Base-by-base conservation (phyloP, 1,140 invertebrate species). In the Meloidogyne floridensis region DNA sequence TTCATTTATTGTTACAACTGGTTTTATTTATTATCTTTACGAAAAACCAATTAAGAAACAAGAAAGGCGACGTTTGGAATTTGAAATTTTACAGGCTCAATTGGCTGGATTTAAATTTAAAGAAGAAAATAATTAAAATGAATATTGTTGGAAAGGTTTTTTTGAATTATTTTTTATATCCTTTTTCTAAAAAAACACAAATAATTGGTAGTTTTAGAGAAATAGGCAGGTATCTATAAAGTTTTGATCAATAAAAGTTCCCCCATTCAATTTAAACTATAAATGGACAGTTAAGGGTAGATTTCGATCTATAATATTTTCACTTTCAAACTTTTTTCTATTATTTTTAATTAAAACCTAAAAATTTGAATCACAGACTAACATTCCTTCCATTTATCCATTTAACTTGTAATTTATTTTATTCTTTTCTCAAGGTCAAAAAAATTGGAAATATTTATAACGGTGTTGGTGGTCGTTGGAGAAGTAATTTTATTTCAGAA, bases 41-140 rank as follows among this genome's bases (percentile, higher is more conserved):
- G 85, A 84, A 6, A 81, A 82, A 71, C 86, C 86, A 4, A 73
- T 87, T 32, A 83, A 81, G 18, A 83, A 83, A 73, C 79, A 86
- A 42, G 86, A 86, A 51, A 20, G 85, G 47, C 82, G 87, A 75
- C 79, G 72, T 32, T 74, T 87, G 7, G 86, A 87, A 71, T 18
- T 80, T 13, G 86, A 87, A 75, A 86, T 87, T 42, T 84, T 87
- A 65, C 82, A 87, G 20, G 86, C 86, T 18, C 85, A 87, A 43
- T 80, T 81, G 43, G 85, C 86, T 13, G 86, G 86, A 69, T 87
- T 87, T 69, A 85, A 72, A 56, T 20, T 85, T 82, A 43, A 72
- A 65, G 51, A 77, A 9, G 42, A 20, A 42, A 32, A 32, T 43
- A 43, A 20, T 56, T 43, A 32, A 82, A 20, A 54, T 32, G 80